These are phyloP conservation scores for Drosophila orosa DNA, from an alignment of 1,140 invertebrate genomes.

Conservation along the genomic window DNA sequence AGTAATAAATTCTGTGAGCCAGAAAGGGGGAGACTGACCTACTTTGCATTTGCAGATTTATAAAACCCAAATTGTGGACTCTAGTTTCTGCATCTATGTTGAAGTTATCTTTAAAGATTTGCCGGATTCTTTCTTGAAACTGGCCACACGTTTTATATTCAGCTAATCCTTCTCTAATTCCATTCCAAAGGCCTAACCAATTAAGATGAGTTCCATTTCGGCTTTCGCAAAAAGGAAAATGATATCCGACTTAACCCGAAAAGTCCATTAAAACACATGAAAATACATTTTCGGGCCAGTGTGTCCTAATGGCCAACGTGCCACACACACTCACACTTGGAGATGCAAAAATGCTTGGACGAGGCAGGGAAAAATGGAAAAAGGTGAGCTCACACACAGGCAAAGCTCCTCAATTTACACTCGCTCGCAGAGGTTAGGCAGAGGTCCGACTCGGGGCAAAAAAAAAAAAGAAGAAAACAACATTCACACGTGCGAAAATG, in stretches of 20 bases:
- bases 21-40: conserved; percentile 9
- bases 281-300: conserved; percentile 65
- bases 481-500: conserved; percentile 73
- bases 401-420: conserved; percentile 72
- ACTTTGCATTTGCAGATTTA: conserved; percentile 12
- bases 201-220: conserved; percentile 52
- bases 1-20: conserved; percentile 11
- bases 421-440: conserved; percentile 32
- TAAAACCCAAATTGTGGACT: conserved; percentile 4
- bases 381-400: conserved; percentile 49
- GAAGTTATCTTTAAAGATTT: conserved; percentile 11
- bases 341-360: conserved; percentile 46
- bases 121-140: neutral
- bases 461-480: conserved; percentile 18
- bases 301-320: conserved; percentile 63
- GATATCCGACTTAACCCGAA: conserved; percentile 62
- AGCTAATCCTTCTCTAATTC: conserved; percentile 33
- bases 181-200: conserved; percentile 39
- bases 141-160: conserved; percentile 17
- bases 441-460: conserved; percentile 15
- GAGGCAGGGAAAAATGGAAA: conserved; percentile 47
- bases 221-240: conserved; percentile 44
- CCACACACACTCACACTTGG: conserved; percentile 16
- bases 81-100: neutral
- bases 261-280: conserved; percentile 76